phyloP scores from a whole-genome alignment of 2,797 vertebrate genomes.

The Eupleurogrammus muticus region DNA sequence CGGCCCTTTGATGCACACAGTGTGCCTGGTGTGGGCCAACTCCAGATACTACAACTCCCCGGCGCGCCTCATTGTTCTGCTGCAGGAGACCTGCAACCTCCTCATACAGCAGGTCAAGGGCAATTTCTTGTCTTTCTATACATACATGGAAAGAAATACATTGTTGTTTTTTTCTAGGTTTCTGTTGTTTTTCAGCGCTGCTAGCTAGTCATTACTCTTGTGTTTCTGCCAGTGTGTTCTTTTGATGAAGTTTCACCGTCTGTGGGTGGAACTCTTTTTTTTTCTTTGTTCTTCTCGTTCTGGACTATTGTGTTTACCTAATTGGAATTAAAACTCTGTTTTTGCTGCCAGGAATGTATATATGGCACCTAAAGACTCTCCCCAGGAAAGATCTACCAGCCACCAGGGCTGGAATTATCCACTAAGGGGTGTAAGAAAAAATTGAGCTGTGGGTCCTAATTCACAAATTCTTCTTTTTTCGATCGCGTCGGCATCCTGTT shows the following conservation, averaged over 20 bases:
- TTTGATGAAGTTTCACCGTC: slow-evolving; percentile 13
- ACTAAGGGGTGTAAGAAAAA: neutral
- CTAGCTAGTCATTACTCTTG: too few relatives aligned
- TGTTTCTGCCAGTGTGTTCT: slow-evolving; percentile 24
- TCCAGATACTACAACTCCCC: slow-evolving; percentile 88
- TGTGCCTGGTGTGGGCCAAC: slow-evolving; percentile 91
- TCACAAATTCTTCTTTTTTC: neutral
- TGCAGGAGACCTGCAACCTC: slow-evolving; percentile 93
- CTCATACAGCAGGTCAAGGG: slow-evolving; percentile 86
- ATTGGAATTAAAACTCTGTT: neutral
- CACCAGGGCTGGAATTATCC: slow-evolving; percentile 9
- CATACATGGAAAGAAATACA: too few relatives aligned
- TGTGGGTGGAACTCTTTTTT: slow-evolving; percentile 20
- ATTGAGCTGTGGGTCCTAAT: slow-evolving; percentile 8
- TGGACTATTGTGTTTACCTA: slow-evolving; percentile 13
- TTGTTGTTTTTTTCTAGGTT: too few relatives aligned
- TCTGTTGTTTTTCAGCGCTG: slow-evolving; percentile 20
- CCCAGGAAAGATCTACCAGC: slow-evolving; percentile 9
- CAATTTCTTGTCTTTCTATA: neutral
- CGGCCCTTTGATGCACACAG: slow-evolving; percentile 86
- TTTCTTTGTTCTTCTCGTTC: slow-evolving; percentile 3
- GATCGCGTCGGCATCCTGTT: slow-evolving; percentile 5
- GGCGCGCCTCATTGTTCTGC: slow-evolving; percentile 86
- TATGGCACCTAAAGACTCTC: neutral
- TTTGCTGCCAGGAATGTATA: slow-evolving; percentile 8